A percentile compares a stretch with the other conserved stretches of the same genome.
phyloP scores from a whole-genome alignment of 2,797 vertebrate genomes.

The Buceros bicornis region DNA sequence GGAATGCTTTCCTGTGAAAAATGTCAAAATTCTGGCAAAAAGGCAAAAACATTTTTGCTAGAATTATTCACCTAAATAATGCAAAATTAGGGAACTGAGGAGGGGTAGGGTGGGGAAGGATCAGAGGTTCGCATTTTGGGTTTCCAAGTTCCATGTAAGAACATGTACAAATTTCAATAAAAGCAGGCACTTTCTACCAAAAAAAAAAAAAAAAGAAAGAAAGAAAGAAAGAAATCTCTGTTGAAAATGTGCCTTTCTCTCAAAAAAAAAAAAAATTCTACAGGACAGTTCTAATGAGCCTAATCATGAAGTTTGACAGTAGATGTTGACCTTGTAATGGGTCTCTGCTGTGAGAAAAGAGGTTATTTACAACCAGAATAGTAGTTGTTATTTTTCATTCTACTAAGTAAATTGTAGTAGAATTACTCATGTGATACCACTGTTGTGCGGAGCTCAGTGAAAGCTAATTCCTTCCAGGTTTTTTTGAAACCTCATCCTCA shows the following conservation, averaged over 20 bases:
- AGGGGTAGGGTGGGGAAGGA: neutral
- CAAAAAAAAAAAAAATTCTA: neutral
- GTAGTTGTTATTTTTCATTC: conserved; percentile 24
- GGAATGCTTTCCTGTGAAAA: neutral
- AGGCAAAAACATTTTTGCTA: neutral
- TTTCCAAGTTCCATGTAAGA: neutral
- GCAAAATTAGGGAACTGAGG: fast-evolving
- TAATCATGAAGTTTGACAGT: neutral
- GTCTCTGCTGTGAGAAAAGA: conserved; percentile 7
- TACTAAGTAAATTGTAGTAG: neutral
- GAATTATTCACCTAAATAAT: neutral
- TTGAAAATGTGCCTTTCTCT: neutral
- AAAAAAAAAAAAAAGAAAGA: neutral
- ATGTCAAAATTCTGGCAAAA: neutral
- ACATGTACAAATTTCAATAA: neutral
- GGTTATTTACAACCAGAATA: neutral
- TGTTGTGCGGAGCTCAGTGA: neutral
- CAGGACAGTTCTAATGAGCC: conserved; percentile 18
- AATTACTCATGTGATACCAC: neutral
- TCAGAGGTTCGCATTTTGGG: neutral
- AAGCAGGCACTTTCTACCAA: fast-evolving
- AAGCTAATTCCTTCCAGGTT: neutral
- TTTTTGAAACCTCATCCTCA: neutral
- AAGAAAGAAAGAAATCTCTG: fast-evolving
- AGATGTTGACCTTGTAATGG: conserved; percentile 16